phyloP scores from a whole-genome alignment of 2,888 invertebrate genomes.

The Rhabditophanes sp. region DNA sequence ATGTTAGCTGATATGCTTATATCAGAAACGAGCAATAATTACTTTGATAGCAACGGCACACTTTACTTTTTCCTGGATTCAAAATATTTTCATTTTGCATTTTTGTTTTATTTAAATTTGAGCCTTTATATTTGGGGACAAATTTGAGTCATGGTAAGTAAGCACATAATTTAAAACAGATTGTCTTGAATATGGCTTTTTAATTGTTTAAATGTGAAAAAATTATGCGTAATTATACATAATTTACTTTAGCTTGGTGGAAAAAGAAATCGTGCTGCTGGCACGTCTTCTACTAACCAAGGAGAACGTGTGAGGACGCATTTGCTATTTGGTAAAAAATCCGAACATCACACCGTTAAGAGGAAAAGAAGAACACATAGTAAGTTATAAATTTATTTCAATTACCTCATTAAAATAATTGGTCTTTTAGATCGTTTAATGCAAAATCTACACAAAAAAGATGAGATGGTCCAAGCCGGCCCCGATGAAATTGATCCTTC shows the following conservation, averaged over 20 bases:
- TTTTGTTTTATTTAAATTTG: too few species aligned
- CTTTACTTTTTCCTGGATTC: too few species aligned
- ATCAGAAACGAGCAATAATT: too few species aligned
- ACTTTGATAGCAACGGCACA: too few species aligned
- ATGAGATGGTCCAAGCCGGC: conserved; percentile 40
- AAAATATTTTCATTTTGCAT: too few species aligned
- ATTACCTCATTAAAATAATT: conserved; percentile 2
- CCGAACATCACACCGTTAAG: conserved; percentile 32
- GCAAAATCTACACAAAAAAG: conserved; percentile 36
- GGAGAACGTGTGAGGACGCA: conserved; percentile 39
- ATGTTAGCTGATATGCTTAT: too few species aligned
- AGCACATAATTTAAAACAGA: too few species aligned
- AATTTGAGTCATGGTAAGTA: too few species aligned
- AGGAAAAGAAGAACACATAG: conserved; percentile 39
- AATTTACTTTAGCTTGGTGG: conserved; percentile 16
- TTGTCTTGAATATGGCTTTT: too few species aligned
- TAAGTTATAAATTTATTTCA: conserved; percentile 10
- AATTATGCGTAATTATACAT: conserved; percentile 2
- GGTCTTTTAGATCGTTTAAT: background rate
- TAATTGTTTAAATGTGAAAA: conserved; percentile 8
- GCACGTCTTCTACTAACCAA: conserved; percentile 13
- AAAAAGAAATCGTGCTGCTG: conserved; percentile 17
- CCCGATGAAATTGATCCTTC: conserved; percentile 36
- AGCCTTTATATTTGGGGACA: too few species aligned
- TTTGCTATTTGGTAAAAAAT: conserved; percentile 32